Conservation (phyloP, 2,888 invertebrate genomes). For the Hirtodrosophila cameraria region DNA sequence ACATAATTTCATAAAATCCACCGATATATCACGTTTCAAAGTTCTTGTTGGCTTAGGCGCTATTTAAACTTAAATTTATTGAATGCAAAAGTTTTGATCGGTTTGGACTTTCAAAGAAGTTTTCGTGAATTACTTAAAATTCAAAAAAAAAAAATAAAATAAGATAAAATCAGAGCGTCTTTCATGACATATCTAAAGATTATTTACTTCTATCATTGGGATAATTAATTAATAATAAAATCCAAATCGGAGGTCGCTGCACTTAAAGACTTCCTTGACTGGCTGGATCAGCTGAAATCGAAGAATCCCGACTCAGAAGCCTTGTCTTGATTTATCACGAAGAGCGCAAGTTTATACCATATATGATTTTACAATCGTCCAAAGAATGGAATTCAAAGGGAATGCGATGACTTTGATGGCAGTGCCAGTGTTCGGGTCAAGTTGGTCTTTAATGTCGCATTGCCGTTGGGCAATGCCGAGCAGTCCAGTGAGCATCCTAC, state of each 20-base stretch:
- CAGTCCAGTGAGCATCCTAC: slow-evolving; percentile 42
- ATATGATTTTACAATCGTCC: slow-evolving; percentile 88
- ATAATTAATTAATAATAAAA: too few relatives aligned
- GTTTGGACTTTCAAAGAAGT: too few relatives aligned
- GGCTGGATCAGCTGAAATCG: slow-evolving; percentile 86
- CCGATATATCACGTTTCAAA: too few relatives aligned
- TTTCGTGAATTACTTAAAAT: too few relatives aligned
- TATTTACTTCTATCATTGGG: too few relatives aligned
- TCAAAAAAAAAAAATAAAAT: too few relatives aligned
- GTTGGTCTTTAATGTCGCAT: slow-evolving; percentile 89
- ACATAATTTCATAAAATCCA: too few relatives aligned
- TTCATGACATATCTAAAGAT: too few relatives aligned
- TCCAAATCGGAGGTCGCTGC: slow-evolving; percentile 90
- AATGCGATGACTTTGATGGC: slow-evolving; percentile 85
- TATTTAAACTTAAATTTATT: too few relatives aligned
- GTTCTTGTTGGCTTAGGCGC: too few relatives aligned
- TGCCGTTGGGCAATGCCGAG: slow-evolving; percentile 85
- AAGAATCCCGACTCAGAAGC: slow-evolving; percentile 86
- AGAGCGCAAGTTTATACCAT: slow-evolving; percentile 87
- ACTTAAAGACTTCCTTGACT: slow-evolving; percentile 87
- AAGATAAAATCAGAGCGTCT: too few relatives aligned
- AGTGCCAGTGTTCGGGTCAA: slow-evolving; percentile 89
- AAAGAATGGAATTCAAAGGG: slow-evolving; percentile 56
- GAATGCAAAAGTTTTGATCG: too few relatives aligned
- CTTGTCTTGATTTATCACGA: slow-evolving; percentile 88